These are phyloP conservation scores for Urechis unicinctus DNA, from an alignment of 2,888 invertebrate genomes.

Conservation along the genomic window DNA sequence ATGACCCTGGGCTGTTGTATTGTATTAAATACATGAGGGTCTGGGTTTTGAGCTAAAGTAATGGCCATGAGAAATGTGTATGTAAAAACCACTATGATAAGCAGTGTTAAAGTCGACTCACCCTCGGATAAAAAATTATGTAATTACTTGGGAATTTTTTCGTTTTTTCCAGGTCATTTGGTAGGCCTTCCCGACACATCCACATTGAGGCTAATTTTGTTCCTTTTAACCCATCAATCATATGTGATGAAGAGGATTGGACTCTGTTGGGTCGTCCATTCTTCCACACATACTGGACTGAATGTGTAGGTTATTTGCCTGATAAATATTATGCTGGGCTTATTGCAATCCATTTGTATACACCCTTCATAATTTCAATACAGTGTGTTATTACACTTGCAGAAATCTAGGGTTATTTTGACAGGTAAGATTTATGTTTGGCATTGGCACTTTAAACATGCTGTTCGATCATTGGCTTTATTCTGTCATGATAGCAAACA, in stretches of 20 bases:
- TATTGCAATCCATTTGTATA: too few species aligned
- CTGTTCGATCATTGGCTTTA: too few species aligned
- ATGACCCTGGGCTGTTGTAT: too few species aligned
- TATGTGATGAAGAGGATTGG: constrained; percentile 65
- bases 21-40: not conserved
- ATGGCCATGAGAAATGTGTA: not conserved
- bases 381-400: too few species aligned
- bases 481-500: too few species aligned
- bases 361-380: not conserved
- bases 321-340: not conserved
- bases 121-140: too few species aligned
- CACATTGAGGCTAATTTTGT: constrained; percentile 69
- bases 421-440: too few species aligned
- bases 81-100: too few species aligned
- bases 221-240: constrained; percentile 67
- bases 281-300: constrained; percentile 90
- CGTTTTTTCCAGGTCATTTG: constrained; percentile 61
- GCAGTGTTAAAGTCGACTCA: too few species aligned
- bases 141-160: too few species aligned
- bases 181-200: constrained; percentile 77
- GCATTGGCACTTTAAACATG: too few species aligned
- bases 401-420: too few species aligned
- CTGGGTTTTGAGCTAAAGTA: not conserved
- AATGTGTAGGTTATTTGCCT: constrained; percentile 68
- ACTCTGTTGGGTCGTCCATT: constrained; percentile 81